Conservation (phyloP, 2,797 vertebrate species). For the Pseudomugil tenellus region DNA sequence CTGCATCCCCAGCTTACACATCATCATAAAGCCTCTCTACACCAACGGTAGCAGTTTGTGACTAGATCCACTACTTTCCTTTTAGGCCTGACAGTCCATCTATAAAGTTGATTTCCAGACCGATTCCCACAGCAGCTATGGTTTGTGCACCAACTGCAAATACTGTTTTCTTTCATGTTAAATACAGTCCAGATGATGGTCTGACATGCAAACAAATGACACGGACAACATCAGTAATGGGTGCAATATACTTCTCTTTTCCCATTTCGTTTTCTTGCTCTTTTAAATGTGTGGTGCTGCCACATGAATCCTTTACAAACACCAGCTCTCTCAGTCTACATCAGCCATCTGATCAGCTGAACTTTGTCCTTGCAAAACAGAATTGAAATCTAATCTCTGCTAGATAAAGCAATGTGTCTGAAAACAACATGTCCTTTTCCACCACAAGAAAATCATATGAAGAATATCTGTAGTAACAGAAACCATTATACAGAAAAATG, state of each 20-base stretch:
- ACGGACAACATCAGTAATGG: not conserved
- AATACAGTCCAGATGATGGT: conserved; percentile 4
- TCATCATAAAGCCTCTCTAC: too few species aligned
- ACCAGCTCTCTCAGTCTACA: too few species aligned
- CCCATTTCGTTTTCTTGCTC: not conserved
- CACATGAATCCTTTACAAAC: too few species aligned
- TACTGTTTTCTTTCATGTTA: not conserved
- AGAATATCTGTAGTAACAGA: too few species aligned
- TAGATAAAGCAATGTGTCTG: too few species aligned
- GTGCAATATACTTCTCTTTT: not conserved
- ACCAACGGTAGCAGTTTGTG: not conserved
- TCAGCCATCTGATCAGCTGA: too few species aligned
- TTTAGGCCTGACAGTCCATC: not conserved
- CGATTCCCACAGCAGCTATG: conserved; percentile 1
- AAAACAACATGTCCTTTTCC: too few species aligned
- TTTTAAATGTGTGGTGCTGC: not conserved
- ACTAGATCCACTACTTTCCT: not conserved
- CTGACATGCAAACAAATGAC: not conserved
- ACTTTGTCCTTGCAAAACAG: too few species aligned
- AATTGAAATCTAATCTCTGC: too few species aligned
- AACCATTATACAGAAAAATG: too few species aligned
- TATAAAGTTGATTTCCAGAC: conserved; percentile 11
- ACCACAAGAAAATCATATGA: too few species aligned
- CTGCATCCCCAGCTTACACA: too few species aligned
- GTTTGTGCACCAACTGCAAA: not conserved